Percentiles rank a stretch among this genome's conserved stretches.
phyloP scores from a whole-genome alignment of 2,797 vertebrate genomes.

The Arremon aurantiirostris region DNA sequence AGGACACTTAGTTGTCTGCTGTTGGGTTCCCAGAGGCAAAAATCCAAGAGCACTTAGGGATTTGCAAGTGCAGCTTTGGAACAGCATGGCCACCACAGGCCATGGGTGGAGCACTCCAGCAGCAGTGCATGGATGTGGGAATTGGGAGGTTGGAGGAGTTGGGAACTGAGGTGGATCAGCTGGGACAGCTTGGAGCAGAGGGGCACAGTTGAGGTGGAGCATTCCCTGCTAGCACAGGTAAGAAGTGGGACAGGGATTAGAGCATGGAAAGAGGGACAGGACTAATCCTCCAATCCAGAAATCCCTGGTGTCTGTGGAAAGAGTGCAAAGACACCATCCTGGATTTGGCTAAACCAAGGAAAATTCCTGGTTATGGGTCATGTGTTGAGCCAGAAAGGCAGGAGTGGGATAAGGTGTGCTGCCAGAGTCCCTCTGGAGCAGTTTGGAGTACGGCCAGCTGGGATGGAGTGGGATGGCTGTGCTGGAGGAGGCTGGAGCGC shows the following conservation, averaged over 20 bases:
- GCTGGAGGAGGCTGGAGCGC: constrained; percentile 6
- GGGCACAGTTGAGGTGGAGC: background rate
- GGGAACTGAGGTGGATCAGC: background rate
- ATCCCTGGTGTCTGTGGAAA: background rate
- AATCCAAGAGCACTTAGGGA: background rate
- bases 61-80: background rate
- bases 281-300: background rate
- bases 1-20: background rate
- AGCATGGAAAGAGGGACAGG: background rate
- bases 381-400: background rate
- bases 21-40: background rate
- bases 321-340: accelerated
- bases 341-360: background rate
- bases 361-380: accelerated
- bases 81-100: accelerated
- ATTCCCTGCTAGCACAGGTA: background rate
- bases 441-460: background rate
- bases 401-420: background rate
- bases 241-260: background rate
- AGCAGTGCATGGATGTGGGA: background rate
- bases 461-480: background rate
- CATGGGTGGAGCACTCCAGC: background rate
- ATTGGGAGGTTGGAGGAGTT: background rate
- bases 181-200: background rate
- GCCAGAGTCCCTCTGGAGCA: background rate